phyloP scores from a whole-genome alignment of 1,140 invertebrate species.

The Amphibalanus amphitrite region DNA sequence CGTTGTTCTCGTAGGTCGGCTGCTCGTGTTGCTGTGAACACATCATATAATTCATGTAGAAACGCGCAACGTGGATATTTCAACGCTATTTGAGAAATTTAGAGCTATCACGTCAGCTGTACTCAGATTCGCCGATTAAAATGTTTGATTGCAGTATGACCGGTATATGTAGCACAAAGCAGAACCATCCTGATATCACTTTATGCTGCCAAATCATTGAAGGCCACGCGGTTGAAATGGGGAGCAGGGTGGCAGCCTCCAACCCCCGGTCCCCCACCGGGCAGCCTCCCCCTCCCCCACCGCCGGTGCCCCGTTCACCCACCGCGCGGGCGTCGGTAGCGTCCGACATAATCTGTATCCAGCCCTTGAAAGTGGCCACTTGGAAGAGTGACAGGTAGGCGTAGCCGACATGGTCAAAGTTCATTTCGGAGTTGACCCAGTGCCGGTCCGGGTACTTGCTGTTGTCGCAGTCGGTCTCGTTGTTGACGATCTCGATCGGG shows the following conservation, averaged over 20 bases:
- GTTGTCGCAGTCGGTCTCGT: neutral
- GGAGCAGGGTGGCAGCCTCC: too few species aligned
- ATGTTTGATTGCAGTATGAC: neutral
- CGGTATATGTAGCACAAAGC: too few species aligned
- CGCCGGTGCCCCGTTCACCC: too few species aligned
- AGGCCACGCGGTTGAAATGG: too few species aligned
- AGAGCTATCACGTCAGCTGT: neutral
- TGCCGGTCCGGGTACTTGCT: slow-evolving; percentile 45
- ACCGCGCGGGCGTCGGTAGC: slow-evolving; percentile 89
- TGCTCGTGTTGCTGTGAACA: slow-evolving; percentile 59
- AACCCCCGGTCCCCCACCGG: too few species aligned
- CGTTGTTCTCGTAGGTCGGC: slow-evolving; percentile 81
- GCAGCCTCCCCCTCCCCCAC: too few species aligned
- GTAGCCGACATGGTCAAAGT: slow-evolving; percentile 95
- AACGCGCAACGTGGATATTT: neutral
- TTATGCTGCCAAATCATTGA: too few species aligned
- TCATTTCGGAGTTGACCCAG: slow-evolving; percentile 93
- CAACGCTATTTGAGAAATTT: neutral
- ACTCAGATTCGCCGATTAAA: neutral
- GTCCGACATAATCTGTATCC: slow-evolving; percentile 76
- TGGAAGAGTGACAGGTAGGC: slow-evolving; percentile 94
- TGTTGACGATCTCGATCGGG: slow-evolving; percentile 14
- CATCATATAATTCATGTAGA: too few species aligned
- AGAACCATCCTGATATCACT: too few species aligned
- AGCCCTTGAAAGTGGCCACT: slow-evolving; percentile 82